These are phyloP conservation scores for Drosophila nikananu DNA, from an alignment of 1,140 invertebrate genomes.

Conservation along the genomic window DNA sequence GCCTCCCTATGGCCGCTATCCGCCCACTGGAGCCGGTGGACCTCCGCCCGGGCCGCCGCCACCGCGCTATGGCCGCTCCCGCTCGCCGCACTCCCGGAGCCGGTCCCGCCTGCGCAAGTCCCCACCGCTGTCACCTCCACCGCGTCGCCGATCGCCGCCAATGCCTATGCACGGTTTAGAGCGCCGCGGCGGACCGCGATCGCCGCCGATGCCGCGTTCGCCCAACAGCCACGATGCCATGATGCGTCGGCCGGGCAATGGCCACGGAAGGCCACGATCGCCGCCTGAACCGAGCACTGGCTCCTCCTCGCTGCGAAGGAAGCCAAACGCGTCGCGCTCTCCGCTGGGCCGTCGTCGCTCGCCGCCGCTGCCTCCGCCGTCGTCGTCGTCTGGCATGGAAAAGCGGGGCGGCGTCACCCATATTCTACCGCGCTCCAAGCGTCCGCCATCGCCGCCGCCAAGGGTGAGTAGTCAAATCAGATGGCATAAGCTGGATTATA, in stretches of 20 bases:
- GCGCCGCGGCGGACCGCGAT: slow-evolving; percentile 72
- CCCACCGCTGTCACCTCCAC: slow-evolving; percentile 70
- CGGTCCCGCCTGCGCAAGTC: slow-evolving; percentile 74
- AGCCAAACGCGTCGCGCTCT: slow-evolving; percentile 78
- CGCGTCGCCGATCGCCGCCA: slow-evolving; percentile 73
- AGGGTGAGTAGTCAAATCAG: slow-evolving; percentile 61
- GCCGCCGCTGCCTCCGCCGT: slow-evolving; percentile 61
- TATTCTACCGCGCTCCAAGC: slow-evolving; percentile 83
- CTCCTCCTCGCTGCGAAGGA: slow-evolving; percentile 68
- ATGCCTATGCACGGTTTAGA: slow-evolving; percentile 62
- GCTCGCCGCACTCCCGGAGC: slow-evolving; percentile 84
- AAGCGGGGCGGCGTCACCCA: slow-evolving; percentile 60
- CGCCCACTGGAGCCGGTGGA: slow-evolving; percentile 54
- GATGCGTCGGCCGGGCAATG: slow-evolving; percentile 71
- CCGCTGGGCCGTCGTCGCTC: slow-evolving; percentile 73
- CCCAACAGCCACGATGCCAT: slow-evolving; percentile 71
- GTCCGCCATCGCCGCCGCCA: slow-evolving; percentile 85
- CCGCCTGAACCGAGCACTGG: slow-evolving; percentile 71
- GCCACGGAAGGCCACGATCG: slow-evolving; percentile 74
- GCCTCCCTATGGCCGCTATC: slow-evolving; percentile 77
- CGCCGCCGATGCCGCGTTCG: slow-evolving; percentile 75
- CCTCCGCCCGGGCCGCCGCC: slow-evolving; percentile 56
- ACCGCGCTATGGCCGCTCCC: slow-evolving; percentile 74
- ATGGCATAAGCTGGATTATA: background rate
- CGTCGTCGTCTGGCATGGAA: slow-evolving; percentile 59